Evolutionary conservation across 2,113 vertebrate genomes (phyloP).

Genomic region (Barnardius zonarius): DNA sequence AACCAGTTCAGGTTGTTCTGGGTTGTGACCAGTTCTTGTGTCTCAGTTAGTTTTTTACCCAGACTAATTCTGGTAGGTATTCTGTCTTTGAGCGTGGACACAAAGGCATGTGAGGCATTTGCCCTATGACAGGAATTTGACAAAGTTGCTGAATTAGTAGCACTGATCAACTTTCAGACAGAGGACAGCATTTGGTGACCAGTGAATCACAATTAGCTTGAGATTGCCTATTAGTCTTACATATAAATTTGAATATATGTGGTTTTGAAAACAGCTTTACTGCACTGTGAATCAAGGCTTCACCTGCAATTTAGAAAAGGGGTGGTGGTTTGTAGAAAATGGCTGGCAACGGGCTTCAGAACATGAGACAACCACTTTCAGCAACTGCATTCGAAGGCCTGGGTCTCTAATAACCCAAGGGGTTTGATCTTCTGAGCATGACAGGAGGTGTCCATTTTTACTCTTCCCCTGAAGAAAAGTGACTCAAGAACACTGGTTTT

Average conservation of each 20-base stretch:
- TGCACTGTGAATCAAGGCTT: background rate
- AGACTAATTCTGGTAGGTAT: background rate
- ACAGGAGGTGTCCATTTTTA: background rate
- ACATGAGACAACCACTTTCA: background rate
- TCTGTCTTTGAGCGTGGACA: background rate
- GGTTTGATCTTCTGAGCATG: background rate
- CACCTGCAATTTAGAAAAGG: background rate
- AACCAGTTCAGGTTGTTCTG: fast-evolving
- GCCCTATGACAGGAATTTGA: background rate
- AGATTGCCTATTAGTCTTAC: background rate
- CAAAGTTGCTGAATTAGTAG: background rate
- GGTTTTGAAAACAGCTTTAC: background rate
- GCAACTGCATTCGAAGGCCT: background rate
- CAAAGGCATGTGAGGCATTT: background rate
- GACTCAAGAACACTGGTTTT: background rate
- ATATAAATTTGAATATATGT: background rate
- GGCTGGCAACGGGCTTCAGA: background rate
- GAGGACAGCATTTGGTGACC: background rate
- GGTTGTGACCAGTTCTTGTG: background rate
- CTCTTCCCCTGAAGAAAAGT: background rate
- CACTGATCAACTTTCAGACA: background rate
- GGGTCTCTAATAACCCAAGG: background rate
- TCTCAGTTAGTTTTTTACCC: background rate
- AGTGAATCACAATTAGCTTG: background rate
- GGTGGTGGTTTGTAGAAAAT: background rate